These are phyloP conservation scores for Hemistola chrysoprasaria DNA, from an alignment of 2,888 invertebrate genomes.

Conservation along the genomic window DNA sequence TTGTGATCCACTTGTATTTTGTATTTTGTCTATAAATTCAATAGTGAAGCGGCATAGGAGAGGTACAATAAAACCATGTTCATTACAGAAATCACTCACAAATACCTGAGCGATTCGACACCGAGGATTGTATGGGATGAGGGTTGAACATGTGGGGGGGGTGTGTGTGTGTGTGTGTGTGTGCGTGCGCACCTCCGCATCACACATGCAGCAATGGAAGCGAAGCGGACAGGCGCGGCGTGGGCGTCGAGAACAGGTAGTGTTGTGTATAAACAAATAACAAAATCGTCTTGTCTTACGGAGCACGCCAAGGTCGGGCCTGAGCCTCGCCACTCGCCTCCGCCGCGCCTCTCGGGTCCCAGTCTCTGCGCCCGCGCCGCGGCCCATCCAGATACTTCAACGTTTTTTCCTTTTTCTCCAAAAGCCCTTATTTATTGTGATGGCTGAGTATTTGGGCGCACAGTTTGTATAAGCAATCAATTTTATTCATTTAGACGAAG, in stretches of 20 bases:
- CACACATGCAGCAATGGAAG: constrained; percentile 23
- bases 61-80: constrained; percentile 72
- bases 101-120: constrained; percentile 70
- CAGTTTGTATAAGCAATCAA: constrained; percentile 82
- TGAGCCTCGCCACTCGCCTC: constrained; percentile 44
- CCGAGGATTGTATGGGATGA: constrained; percentile 32
- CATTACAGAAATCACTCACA: constrained; percentile 78
- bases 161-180: too few species aligned
- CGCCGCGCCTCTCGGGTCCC: constrained; percentile 35
- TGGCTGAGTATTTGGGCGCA: constrained; percentile 79
- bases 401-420: constrained; percentile 58
- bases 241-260: constrained; percentile 65
- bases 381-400: constrained; percentile 50
- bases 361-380: constrained; percentile 31
- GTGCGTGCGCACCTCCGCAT: constrained; percentile 38
- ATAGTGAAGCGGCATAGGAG: constrained; percentile 63
- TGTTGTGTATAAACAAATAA: constrained; percentile 82
- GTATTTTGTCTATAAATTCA: constrained; percentile 64
- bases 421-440: constrained; percentile 79
- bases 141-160: too few species aligned
- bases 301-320: constrained; percentile 72
- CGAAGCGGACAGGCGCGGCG: constrained; percentile 31
- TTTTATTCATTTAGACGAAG: constrained; percentile 80
- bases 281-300: constrained; percentile 80
- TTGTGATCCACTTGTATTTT: constrained; percentile 62